Evolutionary conservation across 2,113 vertebrate species (phyloP).

Genomic region (Dendropsophus ebraccatus): DNA sequence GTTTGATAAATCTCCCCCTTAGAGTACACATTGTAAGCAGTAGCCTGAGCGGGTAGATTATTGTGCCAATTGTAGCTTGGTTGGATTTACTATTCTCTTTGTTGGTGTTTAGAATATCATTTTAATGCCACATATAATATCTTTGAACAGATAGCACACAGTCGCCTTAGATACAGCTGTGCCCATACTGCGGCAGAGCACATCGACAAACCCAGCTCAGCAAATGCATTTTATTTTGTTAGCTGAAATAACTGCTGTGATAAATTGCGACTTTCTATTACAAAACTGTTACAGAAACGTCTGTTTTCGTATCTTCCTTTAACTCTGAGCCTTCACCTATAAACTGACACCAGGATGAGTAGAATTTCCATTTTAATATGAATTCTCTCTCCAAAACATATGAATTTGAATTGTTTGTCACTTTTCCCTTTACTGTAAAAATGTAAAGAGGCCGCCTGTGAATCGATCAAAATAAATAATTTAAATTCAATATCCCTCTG

Average conservation of each 20-base stretch:
- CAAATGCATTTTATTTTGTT: not conserved
- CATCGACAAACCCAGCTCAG: not conserved
- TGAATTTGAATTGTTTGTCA: slow-evolving; percentile 68
- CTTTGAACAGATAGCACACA: too few relatives aligned
- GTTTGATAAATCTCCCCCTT: too few relatives aligned
- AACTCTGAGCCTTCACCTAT: not conserved
- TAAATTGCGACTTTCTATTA: slow-evolving; percentile 3
- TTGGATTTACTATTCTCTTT: too few relatives aligned
- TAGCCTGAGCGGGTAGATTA: too few relatives aligned
- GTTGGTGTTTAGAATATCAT: too few relatives aligned
- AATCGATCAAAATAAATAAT: slow-evolving; percentile 86
- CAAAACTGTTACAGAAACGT: slow-evolving; percentile 12
- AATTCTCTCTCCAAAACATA: slow-evolving; percentile 62
- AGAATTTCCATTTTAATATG: slow-evolving; percentile 50
- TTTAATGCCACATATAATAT: too few relatives aligned
- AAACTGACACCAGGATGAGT: slow-evolving; percentile 37
- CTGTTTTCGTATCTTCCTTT: slow-evolving; percentile 7
- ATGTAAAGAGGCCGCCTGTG: slow-evolving; percentile 69
- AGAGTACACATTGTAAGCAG: too few relatives aligned
- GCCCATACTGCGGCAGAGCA: not conserved
- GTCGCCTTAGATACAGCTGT: not conserved
- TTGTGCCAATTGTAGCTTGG: too few relatives aligned
- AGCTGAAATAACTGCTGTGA: not conserved
- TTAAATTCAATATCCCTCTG: slow-evolving; percentile 82
- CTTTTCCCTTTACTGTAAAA: slow-evolving; percentile 65